Evolutionary conservation across 2,113 vertebrate genomes (phyloP).

Genomic region (Laticauda colubrina): DNA sequence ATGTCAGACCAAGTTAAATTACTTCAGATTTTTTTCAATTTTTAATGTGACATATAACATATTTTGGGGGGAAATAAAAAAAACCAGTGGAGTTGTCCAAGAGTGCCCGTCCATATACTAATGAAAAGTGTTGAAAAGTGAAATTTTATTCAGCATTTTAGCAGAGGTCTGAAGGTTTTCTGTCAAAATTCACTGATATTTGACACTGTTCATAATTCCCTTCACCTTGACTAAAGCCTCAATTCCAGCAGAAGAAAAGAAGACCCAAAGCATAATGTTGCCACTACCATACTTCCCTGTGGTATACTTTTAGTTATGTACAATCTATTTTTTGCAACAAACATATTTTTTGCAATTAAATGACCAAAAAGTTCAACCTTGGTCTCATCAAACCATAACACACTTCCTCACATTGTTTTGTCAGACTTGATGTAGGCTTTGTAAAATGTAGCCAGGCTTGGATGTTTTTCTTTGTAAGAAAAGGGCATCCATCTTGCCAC

Average conservation of each 20-base stretch:
- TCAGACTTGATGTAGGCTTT: background rate
- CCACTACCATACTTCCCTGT: background rate
- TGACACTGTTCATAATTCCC: background rate
- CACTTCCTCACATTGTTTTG: background rate
- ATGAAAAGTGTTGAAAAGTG: background rate
- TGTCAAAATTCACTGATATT: background rate
- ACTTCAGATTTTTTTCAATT: background rate
- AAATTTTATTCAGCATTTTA: background rate
- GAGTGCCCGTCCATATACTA: background rate
- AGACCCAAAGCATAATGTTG: background rate
- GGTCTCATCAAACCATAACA: background rate
- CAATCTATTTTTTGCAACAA: background rate
- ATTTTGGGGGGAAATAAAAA: background rate
- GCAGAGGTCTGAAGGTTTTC: background rate
- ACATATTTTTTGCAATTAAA: background rate
- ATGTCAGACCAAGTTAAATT: background rate
- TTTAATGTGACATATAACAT: background rate
- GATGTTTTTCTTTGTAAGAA: background rate
- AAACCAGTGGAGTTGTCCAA: background rate
- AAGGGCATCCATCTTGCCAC: background rate
- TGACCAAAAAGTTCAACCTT: background rate
- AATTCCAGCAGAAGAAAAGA: background rate
- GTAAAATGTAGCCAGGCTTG: background rate
- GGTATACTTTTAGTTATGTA: background rate
- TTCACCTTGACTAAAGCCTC: background rate